phyloP scores from a whole-genome alignment of 2,797 vertebrate genomes.

The Amphiprion clarkii region DNA sequence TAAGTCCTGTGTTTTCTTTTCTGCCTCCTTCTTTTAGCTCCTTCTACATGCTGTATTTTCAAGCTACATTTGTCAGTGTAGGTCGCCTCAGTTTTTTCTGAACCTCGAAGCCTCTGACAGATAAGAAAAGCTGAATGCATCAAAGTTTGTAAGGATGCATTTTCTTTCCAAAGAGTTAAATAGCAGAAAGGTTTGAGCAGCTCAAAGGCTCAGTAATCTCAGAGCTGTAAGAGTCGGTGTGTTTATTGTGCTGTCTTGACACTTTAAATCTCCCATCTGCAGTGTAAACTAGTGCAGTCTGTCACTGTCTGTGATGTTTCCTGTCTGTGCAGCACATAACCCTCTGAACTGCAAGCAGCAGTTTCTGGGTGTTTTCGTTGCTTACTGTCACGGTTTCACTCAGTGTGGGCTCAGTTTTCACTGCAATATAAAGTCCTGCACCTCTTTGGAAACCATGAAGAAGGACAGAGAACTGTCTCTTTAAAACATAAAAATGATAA shows the following conservation, averaged over 20 bases:
- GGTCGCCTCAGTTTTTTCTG: not conserved
- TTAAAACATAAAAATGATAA: too few species aligned
- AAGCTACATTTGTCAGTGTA: not conserved
- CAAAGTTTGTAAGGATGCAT: not conserved
- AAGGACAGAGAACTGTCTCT: too few species aligned
- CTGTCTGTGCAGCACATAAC: not conserved
- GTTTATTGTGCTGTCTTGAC: too few species aligned
- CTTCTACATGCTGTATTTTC: not conserved
- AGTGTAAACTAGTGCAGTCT: not conserved
- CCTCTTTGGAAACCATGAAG: too few species aligned
- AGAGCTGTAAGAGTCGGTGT: not conserved
- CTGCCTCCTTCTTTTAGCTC: not conserved
- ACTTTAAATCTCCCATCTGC: not conserved
- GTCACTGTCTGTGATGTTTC: not conserved
- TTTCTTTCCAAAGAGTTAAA: not conserved
- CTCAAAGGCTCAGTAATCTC: not conserved
- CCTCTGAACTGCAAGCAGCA: too few species aligned
- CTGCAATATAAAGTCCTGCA: too few species aligned
- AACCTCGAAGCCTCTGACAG: not conserved
- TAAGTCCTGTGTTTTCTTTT: constrained; percentile 54
- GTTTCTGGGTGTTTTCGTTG: too few species aligned
- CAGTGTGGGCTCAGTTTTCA: too few species aligned
- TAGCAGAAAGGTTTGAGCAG: not conserved
- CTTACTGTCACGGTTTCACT: too few species aligned
- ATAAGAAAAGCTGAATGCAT: not conserved